A percentile compares a stretch with the other conserved stretches of the same genome.
phyloP scores from a whole-genome alignment of 2,888 invertebrate species.

The Aspidapion aeneum region DNA sequence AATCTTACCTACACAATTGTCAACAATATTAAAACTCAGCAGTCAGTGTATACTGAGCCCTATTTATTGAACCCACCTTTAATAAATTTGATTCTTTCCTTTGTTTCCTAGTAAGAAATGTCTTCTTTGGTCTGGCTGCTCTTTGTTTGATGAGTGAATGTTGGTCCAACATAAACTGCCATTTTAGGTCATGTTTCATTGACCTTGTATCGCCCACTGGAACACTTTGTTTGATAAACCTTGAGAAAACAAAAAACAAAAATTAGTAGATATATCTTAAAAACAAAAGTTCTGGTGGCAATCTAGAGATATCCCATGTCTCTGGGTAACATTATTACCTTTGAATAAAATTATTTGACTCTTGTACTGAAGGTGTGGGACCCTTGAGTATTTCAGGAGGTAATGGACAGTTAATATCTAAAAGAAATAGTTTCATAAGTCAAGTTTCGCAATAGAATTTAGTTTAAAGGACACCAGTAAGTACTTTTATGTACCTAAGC shows the following conservation, averaged over 20 bases:
- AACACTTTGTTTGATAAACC: slow-evolving; percentile 21
- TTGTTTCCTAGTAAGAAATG: slow-evolving; percentile 47
- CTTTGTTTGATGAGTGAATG: slow-evolving; percentile 44
- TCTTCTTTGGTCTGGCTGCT: slow-evolving; percentile 40
- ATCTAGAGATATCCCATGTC: too few species aligned
- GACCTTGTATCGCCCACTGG: slow-evolving; percentile 25
- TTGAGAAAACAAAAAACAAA: slow-evolving; percentile 9
- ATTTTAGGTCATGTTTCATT: slow-evolving; percentile 37
- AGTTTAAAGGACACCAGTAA: too few species aligned
- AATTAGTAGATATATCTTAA: neutral
- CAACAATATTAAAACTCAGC: too few species aligned
- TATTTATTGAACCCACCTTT: slow-evolving; percentile 35
- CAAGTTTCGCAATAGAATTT: too few species aligned
- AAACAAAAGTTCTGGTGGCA: too few species aligned
- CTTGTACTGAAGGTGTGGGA: slow-evolving; percentile 2
- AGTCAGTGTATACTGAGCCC: too few species aligned
- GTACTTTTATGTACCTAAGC: too few species aligned
- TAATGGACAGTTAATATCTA: slow-evolving; percentile 15
- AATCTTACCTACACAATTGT: too few species aligned
- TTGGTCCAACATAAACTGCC: slow-evolving; percentile 46
- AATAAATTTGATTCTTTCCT: slow-evolving; percentile 61
- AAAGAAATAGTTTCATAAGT: too few species aligned
- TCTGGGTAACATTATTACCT: too few species aligned
- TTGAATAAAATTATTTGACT: slow-evolving; percentile 3
- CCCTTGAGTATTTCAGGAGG: slow-evolving; percentile 16